Percentiles rank a stretch among this genome's conserved stretches.
These are phyloP conservation scores for Tubulanus polymorphus DNA, from an alignment of 2,888 invertebrate species.

Conservation along the genomic window DNA sequence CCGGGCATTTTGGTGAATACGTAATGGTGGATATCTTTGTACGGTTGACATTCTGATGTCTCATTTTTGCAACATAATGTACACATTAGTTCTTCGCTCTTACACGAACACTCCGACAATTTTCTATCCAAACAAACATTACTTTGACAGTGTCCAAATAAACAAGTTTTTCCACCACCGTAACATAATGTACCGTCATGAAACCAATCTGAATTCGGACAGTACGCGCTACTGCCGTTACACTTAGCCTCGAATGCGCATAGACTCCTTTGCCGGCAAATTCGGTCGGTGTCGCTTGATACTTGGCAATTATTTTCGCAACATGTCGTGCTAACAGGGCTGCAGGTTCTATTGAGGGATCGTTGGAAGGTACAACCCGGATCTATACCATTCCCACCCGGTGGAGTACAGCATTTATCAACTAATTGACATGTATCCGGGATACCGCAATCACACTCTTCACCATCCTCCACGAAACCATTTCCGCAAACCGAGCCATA, in stretches of 20 bases:
- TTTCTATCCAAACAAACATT: slow-evolving; percentile 24
- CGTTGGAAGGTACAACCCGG: slow-evolving; percentile 27
- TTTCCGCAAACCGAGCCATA: slow-evolving; percentile 32
- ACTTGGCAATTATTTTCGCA: slow-evolving; percentile 26
- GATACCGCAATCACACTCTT: slow-evolving; percentile 39
- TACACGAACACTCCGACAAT: slow-evolving; percentile 24
- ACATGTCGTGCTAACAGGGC: slow-evolving; percentile 24
- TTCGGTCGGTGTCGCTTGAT: no score
- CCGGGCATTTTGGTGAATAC: slow-evolving; percentile 18
- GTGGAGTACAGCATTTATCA: slow-evolving; percentile 33
- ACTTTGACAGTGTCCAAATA: slow-evolving; percentile 26
- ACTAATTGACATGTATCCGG: slow-evolving; percentile 19
- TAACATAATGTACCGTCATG: no score
- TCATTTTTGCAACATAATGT: slow-evolving; percentile 25
- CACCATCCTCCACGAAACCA: slow-evolving; percentile 28
- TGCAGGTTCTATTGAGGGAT: slow-evolving; percentile 27
- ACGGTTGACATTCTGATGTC: slow-evolving; percentile 16
- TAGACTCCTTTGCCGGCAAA: slow-evolving; percentile 24
- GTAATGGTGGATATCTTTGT: neutral
- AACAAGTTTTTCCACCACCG: no score
- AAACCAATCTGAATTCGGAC: no score
- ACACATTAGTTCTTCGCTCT: slow-evolving; percentile 14
- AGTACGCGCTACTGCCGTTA: slow-evolving; percentile 23
- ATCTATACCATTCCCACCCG: slow-evolving; percentile 21
- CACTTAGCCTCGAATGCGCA: slow-evolving; percentile 25